Evolutionary conservation across 2,113 vertebrate genomes (phyloP).

Genomic region (Brevimyrus niger): DNA sequence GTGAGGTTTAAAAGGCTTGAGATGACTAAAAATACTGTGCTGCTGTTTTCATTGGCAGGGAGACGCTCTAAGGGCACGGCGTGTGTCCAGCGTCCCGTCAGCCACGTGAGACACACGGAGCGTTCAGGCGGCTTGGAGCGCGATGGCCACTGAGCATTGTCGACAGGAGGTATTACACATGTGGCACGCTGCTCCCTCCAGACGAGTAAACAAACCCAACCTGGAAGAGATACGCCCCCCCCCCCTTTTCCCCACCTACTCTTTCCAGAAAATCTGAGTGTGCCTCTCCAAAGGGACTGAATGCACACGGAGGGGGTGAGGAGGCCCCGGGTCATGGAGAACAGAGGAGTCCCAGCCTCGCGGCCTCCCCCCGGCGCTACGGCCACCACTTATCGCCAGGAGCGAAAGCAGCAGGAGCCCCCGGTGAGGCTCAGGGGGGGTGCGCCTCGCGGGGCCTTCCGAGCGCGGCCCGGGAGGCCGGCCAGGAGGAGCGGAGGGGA

Average conservation of each 20-base stretch:
- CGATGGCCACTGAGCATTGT: not conserved
- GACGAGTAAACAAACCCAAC: not conserved
- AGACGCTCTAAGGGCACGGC: not conserved
- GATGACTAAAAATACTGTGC: not conserved
- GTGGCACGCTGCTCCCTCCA: not conserved
- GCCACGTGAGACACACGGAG: not conserved
- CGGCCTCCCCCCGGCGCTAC: constrained; percentile 15
- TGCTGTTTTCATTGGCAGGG: not conserved
- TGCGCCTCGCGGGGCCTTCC: constrained; percentile 30
- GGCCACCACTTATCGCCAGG: constrained; percentile 46
- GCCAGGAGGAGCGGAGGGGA: constrained; percentile 14
- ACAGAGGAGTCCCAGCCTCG: not conserved
- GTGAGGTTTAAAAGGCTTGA: not conserved
- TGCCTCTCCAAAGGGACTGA: constrained; percentile 6
- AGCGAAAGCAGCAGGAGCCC: constrained; percentile 43
- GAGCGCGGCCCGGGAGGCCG: constrained; percentile 36
- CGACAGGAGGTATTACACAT: not conserved
- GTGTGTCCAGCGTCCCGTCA: not conserved
- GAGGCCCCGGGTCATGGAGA: not conserved
- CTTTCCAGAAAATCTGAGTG: constrained; percentile 12
- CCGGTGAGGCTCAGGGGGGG: constrained; percentile 41
- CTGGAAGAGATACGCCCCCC: not conserved
- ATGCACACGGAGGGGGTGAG: not conserved
- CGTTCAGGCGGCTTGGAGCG: not conserved
- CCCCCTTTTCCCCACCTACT: not conserved